Percentiles rank a stretch among this genome's conserved stretches.
phyloP scores from a whole-genome alignment of 2,888 invertebrate genomes.

The Drosophila quinaria region DNA sequence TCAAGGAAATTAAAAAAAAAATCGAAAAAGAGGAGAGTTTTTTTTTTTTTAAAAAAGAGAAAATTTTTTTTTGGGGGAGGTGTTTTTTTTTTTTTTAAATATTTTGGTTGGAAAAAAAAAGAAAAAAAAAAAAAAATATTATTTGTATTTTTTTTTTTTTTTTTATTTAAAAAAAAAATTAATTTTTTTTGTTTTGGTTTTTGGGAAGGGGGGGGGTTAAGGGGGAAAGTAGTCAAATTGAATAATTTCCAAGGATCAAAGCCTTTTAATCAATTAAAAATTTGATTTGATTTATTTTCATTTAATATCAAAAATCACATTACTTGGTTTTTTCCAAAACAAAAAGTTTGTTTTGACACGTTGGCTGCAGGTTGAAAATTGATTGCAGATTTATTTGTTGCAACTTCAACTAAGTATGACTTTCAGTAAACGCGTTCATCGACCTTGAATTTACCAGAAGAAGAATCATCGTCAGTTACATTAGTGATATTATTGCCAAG shows the following conservation, averaged over 20 bases:
- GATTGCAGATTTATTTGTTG: conserved; percentile 31
- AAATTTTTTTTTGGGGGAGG: too few relatives aligned
- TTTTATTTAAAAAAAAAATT: too few relatives aligned
- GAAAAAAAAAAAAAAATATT: too few relatives aligned
- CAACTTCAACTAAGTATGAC: conserved; percentile 23
- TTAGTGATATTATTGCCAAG: conserved; percentile 52
- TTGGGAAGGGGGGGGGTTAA: too few relatives aligned
- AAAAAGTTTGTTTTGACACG: conserved; percentile 12
- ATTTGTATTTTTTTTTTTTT: too few relatives aligned
- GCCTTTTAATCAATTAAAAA: not conserved
- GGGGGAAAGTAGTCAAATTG: not conserved
- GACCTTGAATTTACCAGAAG: conserved; percentile 83
- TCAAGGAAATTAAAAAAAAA: too few relatives aligned
- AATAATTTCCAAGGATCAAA: not conserved
- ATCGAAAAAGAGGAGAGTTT: too few relatives aligned
- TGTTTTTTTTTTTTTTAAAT: too few relatives aligned
- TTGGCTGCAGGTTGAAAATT: conserved; percentile 36
- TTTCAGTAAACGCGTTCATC: conserved; percentile 81
- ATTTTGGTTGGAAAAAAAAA: too few relatives aligned
- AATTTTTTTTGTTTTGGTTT: too few relatives aligned
- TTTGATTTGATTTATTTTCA: not conserved
- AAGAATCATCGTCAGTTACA: conserved; percentile 16
- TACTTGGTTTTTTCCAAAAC: not conserved
- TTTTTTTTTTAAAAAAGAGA: too few relatives aligned
- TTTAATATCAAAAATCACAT: conserved; percentile 26